Evolutionary conservation across 2,113 vertebrate species (phyloP), one percentile per base, ranked within the genome.

Genomic region (Phocoena phocoena): DNA sequence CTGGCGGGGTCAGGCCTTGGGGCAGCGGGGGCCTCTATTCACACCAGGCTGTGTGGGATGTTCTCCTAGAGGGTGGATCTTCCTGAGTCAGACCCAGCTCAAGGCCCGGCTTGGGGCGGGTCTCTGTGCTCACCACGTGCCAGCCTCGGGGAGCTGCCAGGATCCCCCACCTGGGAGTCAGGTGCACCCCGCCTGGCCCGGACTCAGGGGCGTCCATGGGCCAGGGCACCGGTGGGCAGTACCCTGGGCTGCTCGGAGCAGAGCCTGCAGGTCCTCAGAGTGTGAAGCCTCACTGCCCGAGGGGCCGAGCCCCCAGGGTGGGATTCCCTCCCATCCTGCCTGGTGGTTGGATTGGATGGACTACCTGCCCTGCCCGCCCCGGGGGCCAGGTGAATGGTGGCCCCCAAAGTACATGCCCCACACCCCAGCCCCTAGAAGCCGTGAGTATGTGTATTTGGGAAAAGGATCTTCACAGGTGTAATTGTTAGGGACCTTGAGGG

Each of bases 1-100:
- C 31, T 3, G 38, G 71, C 0, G 0, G 0, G 7, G 68, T 25
- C 58, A 4, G 86, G 44, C 26, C 25, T 3, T 15, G 2, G 4
- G 41, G 1, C 55, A 21, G 55, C 1, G 0, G 0, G 8, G 60
- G 58, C 28, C 62, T 3, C 38, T 0, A 9, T 31, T 53, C 25
- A 33, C 33, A 3, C 62, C 31, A 3, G 2, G 2, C 50, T 3
- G 0, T 6, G 41, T 3, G 8, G 31, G 55, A 5, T 5, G 5
- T 8, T 21, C 33, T 17, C 20, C 33, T 44, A 25, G 21, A 31
- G 28, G 63, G 63, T 28, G 28, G 8, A 31, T 36, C 58, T 36
- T 31, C 26, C 8, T 10, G 38, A 44, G 60, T 60, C 79, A 79
- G n/a, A 38, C 38, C 6, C 18, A 23, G 60, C 1, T 3, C 14